A percentile compares a stretch with the other conserved stretches of the same genome.
Conservation (phyloP, 2,797 vertebrate genomes). For the Oreortyx pictus region DNA sequence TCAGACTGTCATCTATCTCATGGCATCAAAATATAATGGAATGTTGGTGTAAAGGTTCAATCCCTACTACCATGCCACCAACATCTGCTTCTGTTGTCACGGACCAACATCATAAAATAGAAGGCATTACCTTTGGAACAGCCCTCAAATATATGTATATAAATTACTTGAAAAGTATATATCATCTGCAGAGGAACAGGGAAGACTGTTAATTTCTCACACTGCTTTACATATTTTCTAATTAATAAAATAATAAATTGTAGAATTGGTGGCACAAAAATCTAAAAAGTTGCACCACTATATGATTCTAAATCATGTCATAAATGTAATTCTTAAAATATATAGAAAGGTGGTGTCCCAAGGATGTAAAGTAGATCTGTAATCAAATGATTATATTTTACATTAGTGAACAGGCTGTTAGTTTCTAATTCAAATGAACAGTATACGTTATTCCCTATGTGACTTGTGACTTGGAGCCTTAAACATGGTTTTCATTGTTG, state of each 20-base stretch:
- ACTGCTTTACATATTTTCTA: not conserved
- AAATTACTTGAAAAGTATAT: not conserved
- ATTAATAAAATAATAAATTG: not conserved
- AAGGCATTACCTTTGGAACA: not conserved
- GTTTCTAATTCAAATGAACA: not conserved
- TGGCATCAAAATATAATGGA: not conserved
- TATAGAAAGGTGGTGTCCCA: not conserved
- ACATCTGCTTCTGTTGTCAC: not conserved
- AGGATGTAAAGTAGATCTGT: not conserved
- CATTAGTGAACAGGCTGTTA: not conserved
- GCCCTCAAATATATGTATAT: too few species aligned
- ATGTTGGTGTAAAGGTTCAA: not conserved
- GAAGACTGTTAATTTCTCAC: not conserved
- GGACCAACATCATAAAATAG: not conserved
- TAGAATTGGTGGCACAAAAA: not conserved
- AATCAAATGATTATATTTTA: not conserved
- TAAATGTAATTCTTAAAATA: not conserved
- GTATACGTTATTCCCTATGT: not conserved
- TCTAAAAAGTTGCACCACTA: not conserved
- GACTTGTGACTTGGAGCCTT: not conserved
- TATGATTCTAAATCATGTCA: not conserved
- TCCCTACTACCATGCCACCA: not conserved
- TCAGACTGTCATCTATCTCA: too few species aligned
- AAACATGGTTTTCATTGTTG: not conserved
- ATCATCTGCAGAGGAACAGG: not conserved